These are phyloP conservation scores for Pedionomus torquatus DNA, from an alignment of 2,113 vertebrate genomes.

Conservation along the genomic window DNA sequence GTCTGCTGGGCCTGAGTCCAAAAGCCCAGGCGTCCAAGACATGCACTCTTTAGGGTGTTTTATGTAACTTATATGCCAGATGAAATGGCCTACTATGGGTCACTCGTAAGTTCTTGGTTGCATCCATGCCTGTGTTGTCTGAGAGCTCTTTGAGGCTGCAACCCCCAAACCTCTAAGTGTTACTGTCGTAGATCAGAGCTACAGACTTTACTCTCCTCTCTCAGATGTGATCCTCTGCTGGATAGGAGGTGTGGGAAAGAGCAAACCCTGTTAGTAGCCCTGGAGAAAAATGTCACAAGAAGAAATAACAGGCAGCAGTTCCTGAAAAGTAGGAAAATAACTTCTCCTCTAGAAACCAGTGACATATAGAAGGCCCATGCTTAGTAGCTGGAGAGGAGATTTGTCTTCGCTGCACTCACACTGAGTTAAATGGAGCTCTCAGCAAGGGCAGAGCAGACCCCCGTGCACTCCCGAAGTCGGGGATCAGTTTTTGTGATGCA, in stretches of 20 bases:
- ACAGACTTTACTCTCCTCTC: not conserved
- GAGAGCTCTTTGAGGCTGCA: not conserved
- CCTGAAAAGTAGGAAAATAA: not conserved
- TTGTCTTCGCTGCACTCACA: not conserved
- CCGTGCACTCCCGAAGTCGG: not conserved
- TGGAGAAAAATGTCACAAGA: not conserved
- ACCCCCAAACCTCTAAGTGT: not conserved
- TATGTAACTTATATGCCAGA: not conserved
- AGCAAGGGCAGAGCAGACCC: not conserved
- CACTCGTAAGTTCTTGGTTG: not conserved
- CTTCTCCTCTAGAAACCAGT: not conserved
- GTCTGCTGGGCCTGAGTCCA: not conserved
- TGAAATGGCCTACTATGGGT: too few relatives aligned
- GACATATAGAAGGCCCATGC: not conserved
- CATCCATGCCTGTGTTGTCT: fast-evolving
- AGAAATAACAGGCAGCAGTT: not conserved
- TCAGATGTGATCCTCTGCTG: not conserved
- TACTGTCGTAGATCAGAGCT: not conserved
- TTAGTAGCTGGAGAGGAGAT: not conserved
- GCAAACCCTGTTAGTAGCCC: not conserved
- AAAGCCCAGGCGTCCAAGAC: not conserved
- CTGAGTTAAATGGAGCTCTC: not conserved
- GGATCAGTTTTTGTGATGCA: not conserved
- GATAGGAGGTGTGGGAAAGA: not conserved
- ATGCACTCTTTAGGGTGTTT: not conserved